Percentiles rank a stretch among this genome's conserved stretches.
Conservation (phyloP, 64 coral and sea anemone species). For the Actinia tenebrosa region DNA sequence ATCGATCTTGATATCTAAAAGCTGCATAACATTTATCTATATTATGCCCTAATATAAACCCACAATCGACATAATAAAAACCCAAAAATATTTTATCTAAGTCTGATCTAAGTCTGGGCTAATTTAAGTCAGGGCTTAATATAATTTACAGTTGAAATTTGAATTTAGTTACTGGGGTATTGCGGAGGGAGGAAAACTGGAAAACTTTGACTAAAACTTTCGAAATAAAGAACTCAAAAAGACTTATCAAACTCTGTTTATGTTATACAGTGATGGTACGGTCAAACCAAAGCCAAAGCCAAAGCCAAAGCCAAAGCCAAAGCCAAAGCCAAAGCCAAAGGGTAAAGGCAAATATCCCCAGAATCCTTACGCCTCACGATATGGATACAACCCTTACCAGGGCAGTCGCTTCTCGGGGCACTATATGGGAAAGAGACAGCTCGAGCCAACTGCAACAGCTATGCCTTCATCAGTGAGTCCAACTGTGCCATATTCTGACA, state of each 20-base stretch:
- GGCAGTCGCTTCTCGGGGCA: background rate
- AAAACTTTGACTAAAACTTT: no score
- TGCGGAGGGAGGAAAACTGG: no score
- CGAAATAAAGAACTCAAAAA: no score
- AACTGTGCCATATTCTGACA: background rate
- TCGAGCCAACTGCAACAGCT: conserved; percentile 5
- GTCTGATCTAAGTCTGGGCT: no score
- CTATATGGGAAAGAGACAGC: conserved; percentile 8
- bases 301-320: background rate
- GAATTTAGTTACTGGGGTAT: no score
- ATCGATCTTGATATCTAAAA: no score
- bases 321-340: background rate
- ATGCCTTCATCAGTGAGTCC: background rate
- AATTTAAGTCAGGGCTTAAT: no score
- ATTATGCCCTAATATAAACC: no score
- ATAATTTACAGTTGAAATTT: no score
- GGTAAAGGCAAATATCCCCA: background rate
- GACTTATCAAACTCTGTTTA: background rate
- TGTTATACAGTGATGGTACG: background rate
- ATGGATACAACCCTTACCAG: background rate
- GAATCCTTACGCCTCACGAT: background rate
- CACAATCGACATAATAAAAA: no score
- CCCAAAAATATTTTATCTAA: no score
- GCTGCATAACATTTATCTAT: no score
- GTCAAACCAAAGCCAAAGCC: background rate